phyloP scores from a whole-genome alignment of 1,140 invertebrate genomes.

The Arion vulgaris region DNA sequence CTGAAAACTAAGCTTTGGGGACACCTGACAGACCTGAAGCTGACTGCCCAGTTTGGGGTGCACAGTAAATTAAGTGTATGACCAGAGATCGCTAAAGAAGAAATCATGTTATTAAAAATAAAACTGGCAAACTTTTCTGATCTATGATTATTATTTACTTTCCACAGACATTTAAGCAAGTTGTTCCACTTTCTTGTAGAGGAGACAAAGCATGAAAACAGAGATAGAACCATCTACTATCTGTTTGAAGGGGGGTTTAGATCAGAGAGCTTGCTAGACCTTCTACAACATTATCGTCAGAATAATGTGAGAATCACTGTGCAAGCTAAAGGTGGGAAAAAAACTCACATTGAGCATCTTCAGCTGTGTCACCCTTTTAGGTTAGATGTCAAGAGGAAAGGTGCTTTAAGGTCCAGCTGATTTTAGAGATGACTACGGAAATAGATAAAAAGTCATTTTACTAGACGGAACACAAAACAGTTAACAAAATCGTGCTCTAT shows the following conservation, averaged over 20 bases:
- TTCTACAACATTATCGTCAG: slow-evolving; percentile 17
- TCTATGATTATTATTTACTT: not conserved
- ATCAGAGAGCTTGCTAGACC: slow-evolving; percentile 23
- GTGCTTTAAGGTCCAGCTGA: not conserved
- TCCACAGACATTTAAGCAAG: slow-evolving; percentile 29
- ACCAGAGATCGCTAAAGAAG: too few species aligned
- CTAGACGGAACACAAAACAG: too few species aligned
- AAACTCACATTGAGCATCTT: slow-evolving; percentile 8
- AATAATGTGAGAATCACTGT: slow-evolving; percentile 6
- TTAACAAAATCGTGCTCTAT: too few species aligned
- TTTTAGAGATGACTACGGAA: too few species aligned
- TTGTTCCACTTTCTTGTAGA: slow-evolving; percentile 23
- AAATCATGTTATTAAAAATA: too few species aligned
- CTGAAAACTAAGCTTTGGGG: too few species aligned
- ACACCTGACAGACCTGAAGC: too few species aligned
- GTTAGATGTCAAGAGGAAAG: slow-evolving; percentile 11
- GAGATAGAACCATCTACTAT: slow-evolving; percentile 19
- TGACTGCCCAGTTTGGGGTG: too few species aligned
- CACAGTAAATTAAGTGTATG: too few species aligned
- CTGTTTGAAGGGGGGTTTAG: slow-evolving; percentile 6
- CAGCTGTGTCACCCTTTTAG: not conserved
- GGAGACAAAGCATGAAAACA: not conserved
- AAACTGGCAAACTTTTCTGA: too few species aligned
- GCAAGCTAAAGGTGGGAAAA: not conserved
- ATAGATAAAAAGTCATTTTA: too few species aligned